Evolutionary conservation across 2,797 vertebrate species (phyloP).

Genomic region (Sebastes elongatus): DNA sequence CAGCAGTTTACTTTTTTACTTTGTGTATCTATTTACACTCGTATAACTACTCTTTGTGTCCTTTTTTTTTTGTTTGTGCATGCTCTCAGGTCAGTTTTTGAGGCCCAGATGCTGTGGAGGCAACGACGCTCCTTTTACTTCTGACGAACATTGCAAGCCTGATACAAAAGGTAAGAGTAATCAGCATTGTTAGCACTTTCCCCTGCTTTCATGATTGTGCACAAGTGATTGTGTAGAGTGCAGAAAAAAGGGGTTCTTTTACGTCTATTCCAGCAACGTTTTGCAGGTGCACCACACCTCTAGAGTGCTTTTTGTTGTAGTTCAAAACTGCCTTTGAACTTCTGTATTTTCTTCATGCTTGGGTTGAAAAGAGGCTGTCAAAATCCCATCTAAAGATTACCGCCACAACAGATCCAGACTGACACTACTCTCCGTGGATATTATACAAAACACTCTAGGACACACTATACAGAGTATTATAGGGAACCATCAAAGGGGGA

Average conservation of each 20-base stretch:
- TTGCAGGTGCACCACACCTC: not conserved
- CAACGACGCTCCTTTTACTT: not conserved
- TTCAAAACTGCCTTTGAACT: not conserved
- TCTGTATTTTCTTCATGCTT: constrained; percentile 4
- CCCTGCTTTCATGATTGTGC: not conserved
- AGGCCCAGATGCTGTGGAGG: not conserved
- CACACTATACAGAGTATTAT: constrained; percentile 3
- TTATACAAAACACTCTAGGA: constrained; percentile 12
- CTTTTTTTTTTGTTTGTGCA: not conserved
- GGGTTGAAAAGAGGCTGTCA: constrained; percentile 19
- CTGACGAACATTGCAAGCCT: not conserved
- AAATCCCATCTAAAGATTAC: constrained; percentile 10
- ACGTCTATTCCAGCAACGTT: not conserved
- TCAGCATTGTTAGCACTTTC: not conserved
- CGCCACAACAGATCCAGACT: constrained; percentile 9
- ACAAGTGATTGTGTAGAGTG: not conserved
- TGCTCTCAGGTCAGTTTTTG: not conserved
- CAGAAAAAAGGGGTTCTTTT: not conserved
- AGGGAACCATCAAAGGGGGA: constrained; percentile 10
- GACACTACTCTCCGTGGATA: constrained; percentile 11
- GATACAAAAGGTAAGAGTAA: not conserved
- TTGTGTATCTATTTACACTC: not conserved
- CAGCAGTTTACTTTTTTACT: not conserved
- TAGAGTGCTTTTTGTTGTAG: not conserved
- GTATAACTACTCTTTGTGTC: not conserved